phyloP scores from a whole-genome alignment of 35 echinoderm and acorn worm species.

The Amphiura filiformis region DNA sequence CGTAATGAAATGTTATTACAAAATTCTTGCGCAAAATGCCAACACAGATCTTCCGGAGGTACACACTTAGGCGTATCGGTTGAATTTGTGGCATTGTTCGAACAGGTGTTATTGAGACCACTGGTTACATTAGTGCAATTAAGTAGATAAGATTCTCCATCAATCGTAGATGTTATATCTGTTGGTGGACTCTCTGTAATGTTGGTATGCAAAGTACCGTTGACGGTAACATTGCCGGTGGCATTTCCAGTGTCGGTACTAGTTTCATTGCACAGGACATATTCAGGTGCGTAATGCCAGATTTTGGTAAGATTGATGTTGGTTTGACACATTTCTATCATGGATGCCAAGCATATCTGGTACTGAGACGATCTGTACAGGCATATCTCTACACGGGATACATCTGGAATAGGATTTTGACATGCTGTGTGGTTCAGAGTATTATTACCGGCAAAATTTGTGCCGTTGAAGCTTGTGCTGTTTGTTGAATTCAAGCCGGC shows the following conservation, averaged over 20 bases:
- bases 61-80: neutral
- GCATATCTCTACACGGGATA: neutral
- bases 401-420: too few relatives aligned
- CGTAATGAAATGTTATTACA: neutral
- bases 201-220: neutral
- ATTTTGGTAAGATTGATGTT: neutral
- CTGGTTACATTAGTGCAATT: neutral
- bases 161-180: neutral
- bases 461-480: neutral
- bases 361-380: neutral
- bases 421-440: too few relatives aligned
- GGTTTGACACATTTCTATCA: neutral
- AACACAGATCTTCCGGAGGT: neutral
- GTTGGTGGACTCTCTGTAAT: neutral
- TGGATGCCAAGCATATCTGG: neutral
- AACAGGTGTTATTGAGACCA: too few relatives aligned
- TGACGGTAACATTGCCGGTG: neutral
- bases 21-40: neutral
- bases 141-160: neutral
- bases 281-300: neutral
- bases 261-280: constrained; percentile 8
- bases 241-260: neutral
- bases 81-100: neutral
- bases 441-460: neutral
- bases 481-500: neutral